Evolutionary conservation across 2,113 vertebrate genomes (phyloP), one percentile per base, ranked within the genome.

Genomic region (Perca fluviatilis): DNA sequence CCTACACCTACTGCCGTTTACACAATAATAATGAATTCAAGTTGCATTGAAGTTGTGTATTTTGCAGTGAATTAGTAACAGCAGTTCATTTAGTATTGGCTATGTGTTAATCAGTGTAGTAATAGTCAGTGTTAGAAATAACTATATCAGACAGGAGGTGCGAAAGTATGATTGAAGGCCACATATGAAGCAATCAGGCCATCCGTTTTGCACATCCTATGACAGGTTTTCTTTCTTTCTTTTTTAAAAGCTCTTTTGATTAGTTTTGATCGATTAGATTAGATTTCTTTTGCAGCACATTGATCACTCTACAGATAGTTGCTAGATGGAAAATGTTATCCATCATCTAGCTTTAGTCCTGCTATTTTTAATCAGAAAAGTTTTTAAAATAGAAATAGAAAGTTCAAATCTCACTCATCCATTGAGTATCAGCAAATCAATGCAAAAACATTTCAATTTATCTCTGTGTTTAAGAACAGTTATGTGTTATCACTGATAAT

Each of bases 391-490:
- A 25, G 63, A 63, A 83, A 81, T 77, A 46, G 14, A 49, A 47
- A 69, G 56, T 54, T 53, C 60, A 49, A 60, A 64, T 51, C 12
- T n/a, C 3, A 23, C 50, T 46, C 43, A 50, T 77, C 56, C 75
- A 21, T 5, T 72, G 23, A 14, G 53, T 50, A 61, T 79, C 66
- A 63, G 72, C n/a, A 79, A 75, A 72, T 86, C 54, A 70, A 81
- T 51, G 46, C 43, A 47, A 43, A 79, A 51, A 74, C 25, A n/a
- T 77, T 79, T 66, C 63, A 40, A 62, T 80, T 83, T 50, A 50
- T 70, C 80, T 65, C 14, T 79, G 10, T 61, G 58, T 82, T 79
- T 53, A 79, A 83, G 30, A 66, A 61, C 36, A 78, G 72, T n/a
- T 14, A 51, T 74, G 54, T 70, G 66, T 60, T 63, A 70, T 57